Evolutionary conservation across 2,113 vertebrate species (phyloP).

Genomic region (Kryptolebias marmoratus): DNA sequence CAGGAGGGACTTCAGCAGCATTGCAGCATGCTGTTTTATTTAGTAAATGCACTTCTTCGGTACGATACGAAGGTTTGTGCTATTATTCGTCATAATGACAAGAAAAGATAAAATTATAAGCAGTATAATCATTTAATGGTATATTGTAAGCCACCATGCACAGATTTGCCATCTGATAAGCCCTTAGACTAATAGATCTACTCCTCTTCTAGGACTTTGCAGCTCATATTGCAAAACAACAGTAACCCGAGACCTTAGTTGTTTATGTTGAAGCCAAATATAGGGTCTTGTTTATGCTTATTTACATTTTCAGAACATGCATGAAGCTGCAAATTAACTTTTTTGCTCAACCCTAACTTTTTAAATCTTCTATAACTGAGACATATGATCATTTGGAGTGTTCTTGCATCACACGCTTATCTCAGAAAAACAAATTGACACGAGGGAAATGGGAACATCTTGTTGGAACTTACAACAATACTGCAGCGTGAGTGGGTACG

Average conservation of each 20-base stretch:
- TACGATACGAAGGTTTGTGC: not conserved
- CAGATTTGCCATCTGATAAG: not conserved
- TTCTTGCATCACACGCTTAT: conserved; percentile 14
- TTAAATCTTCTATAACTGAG: conserved; percentile 26
- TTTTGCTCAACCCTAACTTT: conserved; percentile 23
- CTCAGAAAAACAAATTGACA: conserved; percentile 43
- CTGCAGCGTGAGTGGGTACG: conserved; percentile 46
- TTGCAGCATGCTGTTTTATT: not conserved
- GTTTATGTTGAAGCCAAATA: not conserved
- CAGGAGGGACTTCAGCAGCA: not conserved
- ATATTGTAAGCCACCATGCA: not conserved
- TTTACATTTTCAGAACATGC: not conserved
- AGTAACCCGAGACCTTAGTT: not conserved
- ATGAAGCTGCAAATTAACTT: not conserved
- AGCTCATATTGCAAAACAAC: not conserved
- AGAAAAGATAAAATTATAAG: not conserved
- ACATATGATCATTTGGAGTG: conserved; percentile 41
- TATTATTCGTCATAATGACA: not conserved
- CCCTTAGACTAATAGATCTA: not conserved
- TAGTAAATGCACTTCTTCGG: not conserved
- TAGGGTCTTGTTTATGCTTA: not conserved
- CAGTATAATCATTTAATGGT: not conserved
- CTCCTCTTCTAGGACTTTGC: not conserved
- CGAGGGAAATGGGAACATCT: conserved; percentile 35
- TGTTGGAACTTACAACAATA: conserved; percentile 39